phyloP scores from a whole-genome alignment of 2,797 vertebrate genomes.

The Syndactyla subalaris region DNA sequence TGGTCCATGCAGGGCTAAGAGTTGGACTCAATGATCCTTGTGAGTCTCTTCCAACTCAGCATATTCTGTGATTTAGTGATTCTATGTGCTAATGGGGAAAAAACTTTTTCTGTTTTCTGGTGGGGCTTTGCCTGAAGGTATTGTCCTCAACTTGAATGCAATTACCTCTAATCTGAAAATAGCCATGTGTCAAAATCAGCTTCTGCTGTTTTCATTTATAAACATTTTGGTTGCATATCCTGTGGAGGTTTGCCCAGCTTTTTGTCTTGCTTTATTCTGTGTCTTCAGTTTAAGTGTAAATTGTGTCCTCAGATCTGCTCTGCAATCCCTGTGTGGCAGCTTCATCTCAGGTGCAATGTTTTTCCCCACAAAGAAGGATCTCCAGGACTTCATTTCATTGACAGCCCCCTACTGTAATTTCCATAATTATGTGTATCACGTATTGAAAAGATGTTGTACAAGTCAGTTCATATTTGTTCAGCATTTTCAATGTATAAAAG shows the following conservation, averaged over 20 bases:
- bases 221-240: neutral
- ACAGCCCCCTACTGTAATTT: conserved; percentile 10
- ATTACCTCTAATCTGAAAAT: neutral
- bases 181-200: neutral
- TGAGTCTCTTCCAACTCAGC: neutral
- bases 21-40: fast-evolving
- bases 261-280: neutral
- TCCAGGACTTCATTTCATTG: conserved; percentile 6
- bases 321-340: neutral
- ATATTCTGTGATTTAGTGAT: neutral
- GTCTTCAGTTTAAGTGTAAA: neutral
- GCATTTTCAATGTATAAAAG: conserved; percentile 28
- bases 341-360: neutral
- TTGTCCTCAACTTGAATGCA: fast-evolving
- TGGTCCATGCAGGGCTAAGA: neutral
- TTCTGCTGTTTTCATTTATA: neutral
- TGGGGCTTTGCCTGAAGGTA: neutral
- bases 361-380: neutral
- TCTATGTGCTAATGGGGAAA: neutral
- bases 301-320: neutral
- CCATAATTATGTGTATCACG: neutral
- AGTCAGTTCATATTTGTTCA: conserved; percentile 48
- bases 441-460: conserved; percentile 30
- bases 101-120: neutral
- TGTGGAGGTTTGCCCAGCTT: neutral